phyloP scores from a whole-genome alignment of 1,140 invertebrate species.

The Penaeus japonicus region DNA sequence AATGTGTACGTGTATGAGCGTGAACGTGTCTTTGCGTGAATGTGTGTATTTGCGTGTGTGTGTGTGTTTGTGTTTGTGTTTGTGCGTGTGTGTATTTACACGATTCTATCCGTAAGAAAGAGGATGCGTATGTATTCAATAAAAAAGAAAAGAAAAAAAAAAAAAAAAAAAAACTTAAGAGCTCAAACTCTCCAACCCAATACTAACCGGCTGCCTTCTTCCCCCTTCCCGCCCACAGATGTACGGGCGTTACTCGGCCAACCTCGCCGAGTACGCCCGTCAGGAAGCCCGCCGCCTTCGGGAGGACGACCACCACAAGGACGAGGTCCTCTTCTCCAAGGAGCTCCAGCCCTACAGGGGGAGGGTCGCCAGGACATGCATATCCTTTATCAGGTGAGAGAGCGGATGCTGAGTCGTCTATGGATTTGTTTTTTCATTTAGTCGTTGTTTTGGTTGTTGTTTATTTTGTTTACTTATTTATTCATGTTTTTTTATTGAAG shows the following conservation, averaged over 20 bases:
- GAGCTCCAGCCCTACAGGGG: slow-evolving; percentile 64
- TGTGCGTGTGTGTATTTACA: too few species aligned
- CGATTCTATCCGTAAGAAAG: too few species aligned
- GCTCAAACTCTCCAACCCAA: not conserved
- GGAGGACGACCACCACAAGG: slow-evolving; percentile 69
- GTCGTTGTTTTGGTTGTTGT: not conserved
- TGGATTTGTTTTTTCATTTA: not conserved
- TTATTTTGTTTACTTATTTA: too few species aligned
- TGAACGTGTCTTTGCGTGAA: too few species aligned
- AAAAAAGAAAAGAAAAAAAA: too few species aligned
- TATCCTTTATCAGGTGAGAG: slow-evolving; percentile 53
- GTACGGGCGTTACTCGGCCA: slow-evolving; percentile 96
- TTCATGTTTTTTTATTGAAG: too few species aligned
- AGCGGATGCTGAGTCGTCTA: not conserved
- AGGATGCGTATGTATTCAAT: too few species aligned
- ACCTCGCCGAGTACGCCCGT: slow-evolving; percentile 91
- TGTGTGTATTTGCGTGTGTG: too few species aligned
- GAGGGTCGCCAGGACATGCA: slow-evolving; percentile 37
- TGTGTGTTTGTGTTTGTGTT: too few species aligned
- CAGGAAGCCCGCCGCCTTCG: slow-evolving; percentile 85
- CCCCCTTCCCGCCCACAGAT: slow-evolving; percentile 73
- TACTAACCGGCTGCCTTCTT: not conserved
- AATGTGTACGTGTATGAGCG: too few species aligned
- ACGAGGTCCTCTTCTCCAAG: slow-evolving; percentile 58
- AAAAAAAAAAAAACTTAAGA: not conserved